phyloP scores from a whole-genome alignment of 1,140 invertebrate genomes.

The Daktulosphaira vitifoliae region DNA sequence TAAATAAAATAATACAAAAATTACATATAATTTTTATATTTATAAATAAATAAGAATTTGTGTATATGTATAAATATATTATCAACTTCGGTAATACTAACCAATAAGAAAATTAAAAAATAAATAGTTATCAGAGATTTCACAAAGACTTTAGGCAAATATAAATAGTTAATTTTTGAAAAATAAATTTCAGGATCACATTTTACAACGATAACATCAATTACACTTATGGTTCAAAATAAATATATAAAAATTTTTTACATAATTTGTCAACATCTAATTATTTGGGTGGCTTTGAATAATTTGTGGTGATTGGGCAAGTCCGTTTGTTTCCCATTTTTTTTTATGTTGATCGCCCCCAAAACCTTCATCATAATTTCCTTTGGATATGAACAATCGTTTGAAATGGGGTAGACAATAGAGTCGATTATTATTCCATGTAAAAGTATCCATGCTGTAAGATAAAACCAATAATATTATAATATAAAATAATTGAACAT shows the following conservation, averaged over 20 bases:
- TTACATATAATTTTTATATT: too few relatives aligned
- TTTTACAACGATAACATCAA: neutral
- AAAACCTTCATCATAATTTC: constrained; percentile 77
- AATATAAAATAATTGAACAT: constrained; percentile 1
- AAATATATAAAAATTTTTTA: neutral
- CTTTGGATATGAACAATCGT: constrained; percentile 71
- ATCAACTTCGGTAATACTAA: constrained; percentile 1
- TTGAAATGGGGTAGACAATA: constrained; percentile 75
- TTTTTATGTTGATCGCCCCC: constrained; percentile 55
- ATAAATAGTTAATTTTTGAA: neutral
- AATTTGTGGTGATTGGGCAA: neutral
- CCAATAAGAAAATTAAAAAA: neutral
- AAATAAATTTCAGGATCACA: neutral
- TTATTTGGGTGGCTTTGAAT: neutral
- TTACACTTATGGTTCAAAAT: neutral
- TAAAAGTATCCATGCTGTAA: constrained; percentile 67
- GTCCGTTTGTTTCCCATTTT: constrained; percentile 46
- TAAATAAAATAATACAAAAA: too few relatives aligned
- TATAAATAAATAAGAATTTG: too few relatives aligned
- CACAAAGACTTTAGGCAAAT: neutral
- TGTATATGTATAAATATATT: neutral
- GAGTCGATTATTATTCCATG: constrained; percentile 62
- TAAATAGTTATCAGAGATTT: neutral
- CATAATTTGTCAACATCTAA: neutral
- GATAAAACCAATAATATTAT: neutral